Conservation (phyloP, 1,140 invertebrate genomes). For the Cotesia typhae region DNA sequence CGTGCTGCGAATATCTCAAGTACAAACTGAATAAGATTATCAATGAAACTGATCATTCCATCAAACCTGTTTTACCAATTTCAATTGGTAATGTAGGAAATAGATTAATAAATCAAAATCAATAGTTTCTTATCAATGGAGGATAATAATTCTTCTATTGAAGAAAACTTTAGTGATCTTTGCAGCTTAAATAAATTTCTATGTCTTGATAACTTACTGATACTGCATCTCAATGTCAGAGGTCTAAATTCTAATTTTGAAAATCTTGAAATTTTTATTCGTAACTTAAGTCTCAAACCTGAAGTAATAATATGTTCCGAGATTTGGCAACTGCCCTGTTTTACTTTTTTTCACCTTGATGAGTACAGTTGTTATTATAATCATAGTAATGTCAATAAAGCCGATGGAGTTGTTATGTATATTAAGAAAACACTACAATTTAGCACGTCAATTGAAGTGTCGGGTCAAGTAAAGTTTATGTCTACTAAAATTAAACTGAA, state of each 20-base stretch:
- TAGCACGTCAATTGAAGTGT: no score
- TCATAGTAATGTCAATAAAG: neutral
- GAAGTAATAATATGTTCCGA: neutral
- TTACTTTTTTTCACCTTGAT: neutral
- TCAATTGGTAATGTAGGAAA: neutral
- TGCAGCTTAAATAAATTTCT: neutral
- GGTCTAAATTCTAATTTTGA: slow-evolving; percentile 4
- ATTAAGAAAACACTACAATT: neutral
- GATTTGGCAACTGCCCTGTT: neutral
- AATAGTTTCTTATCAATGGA: neutral
- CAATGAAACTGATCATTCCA: neutral
- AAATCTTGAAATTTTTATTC: neutral
- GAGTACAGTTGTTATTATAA: neutral
- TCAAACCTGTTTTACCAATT: neutral
- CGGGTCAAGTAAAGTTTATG: no score
- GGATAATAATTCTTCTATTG: neutral
- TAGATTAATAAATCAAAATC: neutral
- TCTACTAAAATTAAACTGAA: no score
- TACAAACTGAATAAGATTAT: no score
- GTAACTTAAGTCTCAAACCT: neutral
- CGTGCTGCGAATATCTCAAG: no score
- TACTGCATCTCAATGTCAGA: neutral
- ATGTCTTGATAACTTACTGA: neutral
- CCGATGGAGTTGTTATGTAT: neutral
- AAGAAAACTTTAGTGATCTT: neutral